These are phyloP conservation scores for Cyaniris semiargus DNA, from an alignment of 2,888 invertebrate species.

Conservation along the genomic window DNA sequence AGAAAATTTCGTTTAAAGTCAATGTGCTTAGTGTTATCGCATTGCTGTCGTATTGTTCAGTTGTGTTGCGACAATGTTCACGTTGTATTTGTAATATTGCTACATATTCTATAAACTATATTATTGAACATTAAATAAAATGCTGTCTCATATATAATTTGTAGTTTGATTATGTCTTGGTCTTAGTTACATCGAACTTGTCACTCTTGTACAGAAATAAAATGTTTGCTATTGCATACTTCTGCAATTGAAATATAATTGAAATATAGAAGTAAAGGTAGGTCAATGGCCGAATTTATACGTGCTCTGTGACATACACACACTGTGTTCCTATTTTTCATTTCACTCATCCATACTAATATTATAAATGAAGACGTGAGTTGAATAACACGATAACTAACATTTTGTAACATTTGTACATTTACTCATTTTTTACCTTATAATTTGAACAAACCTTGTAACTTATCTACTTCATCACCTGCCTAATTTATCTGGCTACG, in stretches of 20 bases:
- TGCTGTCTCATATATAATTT: slow-evolving; percentile 74
- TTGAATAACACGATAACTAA: too few species aligned
- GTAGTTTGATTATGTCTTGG: slow-evolving; percentile 50
- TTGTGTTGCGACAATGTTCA: slow-evolving; percentile 76
- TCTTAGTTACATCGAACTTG: too few species aligned
- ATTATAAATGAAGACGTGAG: not conserved
- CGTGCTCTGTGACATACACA: too few species aligned
- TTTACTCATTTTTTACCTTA: too few species aligned
- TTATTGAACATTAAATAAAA: slow-evolving; percentile 78
- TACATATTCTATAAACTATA: slow-evolving; percentile 77
- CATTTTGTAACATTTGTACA: too few species aligned
- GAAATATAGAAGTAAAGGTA: too few species aligned
- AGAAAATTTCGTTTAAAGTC: slow-evolving; percentile 60
- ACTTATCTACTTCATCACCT: too few species aligned
- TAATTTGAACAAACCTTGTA: too few species aligned
- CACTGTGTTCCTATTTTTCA: too few species aligned
- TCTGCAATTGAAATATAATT: not conserved
- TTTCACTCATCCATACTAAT: too few species aligned
- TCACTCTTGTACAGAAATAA: too few species aligned
- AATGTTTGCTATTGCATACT: not conserved
- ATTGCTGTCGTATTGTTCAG: slow-evolving; percentile 73
- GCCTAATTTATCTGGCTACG: too few species aligned
- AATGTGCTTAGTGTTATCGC: slow-evolving; percentile 71
- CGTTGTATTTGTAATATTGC: slow-evolving; percentile 79
- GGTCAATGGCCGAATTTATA: not conserved